Base-by-base conservation (phyloP, 2,797 vertebrate species). In the Nannoperca australis region DNA sequence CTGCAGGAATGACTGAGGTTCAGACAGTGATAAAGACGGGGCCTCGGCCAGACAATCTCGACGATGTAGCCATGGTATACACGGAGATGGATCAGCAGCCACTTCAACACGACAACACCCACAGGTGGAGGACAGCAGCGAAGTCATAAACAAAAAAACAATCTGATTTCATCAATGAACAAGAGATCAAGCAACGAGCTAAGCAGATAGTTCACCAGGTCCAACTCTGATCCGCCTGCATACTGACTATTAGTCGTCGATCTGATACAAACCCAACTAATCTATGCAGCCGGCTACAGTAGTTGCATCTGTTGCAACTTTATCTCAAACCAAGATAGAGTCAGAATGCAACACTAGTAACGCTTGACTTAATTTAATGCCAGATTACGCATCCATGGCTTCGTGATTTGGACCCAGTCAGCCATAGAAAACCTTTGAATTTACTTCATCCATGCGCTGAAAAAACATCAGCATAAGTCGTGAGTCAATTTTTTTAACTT, bases 1-100 rank as follows among this genome's bases (percentile, higher is more conserved):
- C 86, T 79, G 88, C 36, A 24, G 86, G 66, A 86, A 83, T 38
- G 74, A 81, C 69, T 71, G 88, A 76, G 87, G 83, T 91, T 89
- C 77, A 89, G 83, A 91, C 75, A 69, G 78, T 42, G 64, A 87
- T 66, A 84, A 72, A 79, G 50, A 73, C 17, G 44, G 73, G 73
- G 49, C 44, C 54, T 65, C 15, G 0, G 56, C 40, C 70, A 88
- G 71, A 81, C 83, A 34, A 69, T 70, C 79, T 77, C 66, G 72
- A 72, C 73, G 86, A 79, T 64, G 78, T 54, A 47, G 83, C 47
- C 73, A 38, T 69, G 13, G 49, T 84, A 44, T 70, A 56, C 62
- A 83, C 4, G 2, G 47, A 22, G 53, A 71, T 38, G 81, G 76
- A 83, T 83, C 82, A 42, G 70, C 42, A 65, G 66, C 66, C 79